phyloP scores from a whole-genome alignment of 2,888 invertebrate genomes.

The Bhutanitis thaidina region DNA sequence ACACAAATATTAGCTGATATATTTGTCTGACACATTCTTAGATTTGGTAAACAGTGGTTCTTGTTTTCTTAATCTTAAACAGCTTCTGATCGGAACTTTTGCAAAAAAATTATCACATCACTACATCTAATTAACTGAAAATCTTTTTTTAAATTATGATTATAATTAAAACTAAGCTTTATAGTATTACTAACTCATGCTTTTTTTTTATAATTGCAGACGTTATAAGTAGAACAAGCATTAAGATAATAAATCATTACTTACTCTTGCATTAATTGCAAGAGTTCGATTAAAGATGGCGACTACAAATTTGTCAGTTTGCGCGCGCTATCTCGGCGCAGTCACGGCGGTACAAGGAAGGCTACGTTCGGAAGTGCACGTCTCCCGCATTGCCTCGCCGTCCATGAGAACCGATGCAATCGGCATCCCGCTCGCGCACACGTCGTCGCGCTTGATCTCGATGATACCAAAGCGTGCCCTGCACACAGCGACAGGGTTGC shows the following conservation, averaged over 20 bases:
- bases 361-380: constrained; percentile 54
- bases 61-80: too few species aligned
- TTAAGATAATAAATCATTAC: not conserved
- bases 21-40: too few species aligned
- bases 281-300: constrained; percentile 1
- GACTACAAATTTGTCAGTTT: constrained; percentile 18
- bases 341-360: constrained; percentile 18
- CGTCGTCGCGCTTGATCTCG: constrained; percentile 39
- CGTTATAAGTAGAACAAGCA: too few species aligned
- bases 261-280: not conserved
- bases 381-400: constrained; percentile 32
- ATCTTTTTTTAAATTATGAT: too few species aligned
- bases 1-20: too few species aligned
- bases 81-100: too few species aligned
- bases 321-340: constrained; percentile 3
- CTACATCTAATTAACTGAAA: too few species aligned
- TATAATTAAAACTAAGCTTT: too few species aligned
- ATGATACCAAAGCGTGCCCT: constrained; percentile 28
- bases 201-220: too few species aligned
- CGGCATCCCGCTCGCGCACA: constrained; percentile 52
- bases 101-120: too few species aligned
- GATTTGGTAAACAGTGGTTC: too few species aligned
- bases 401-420: constrained; percentile 72
- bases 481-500: constrained; percentile 21
- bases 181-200: too few species aligned